Base-by-base conservation (phyloP, 2,888 invertebrate species). In the Aradus depressus region DNA sequence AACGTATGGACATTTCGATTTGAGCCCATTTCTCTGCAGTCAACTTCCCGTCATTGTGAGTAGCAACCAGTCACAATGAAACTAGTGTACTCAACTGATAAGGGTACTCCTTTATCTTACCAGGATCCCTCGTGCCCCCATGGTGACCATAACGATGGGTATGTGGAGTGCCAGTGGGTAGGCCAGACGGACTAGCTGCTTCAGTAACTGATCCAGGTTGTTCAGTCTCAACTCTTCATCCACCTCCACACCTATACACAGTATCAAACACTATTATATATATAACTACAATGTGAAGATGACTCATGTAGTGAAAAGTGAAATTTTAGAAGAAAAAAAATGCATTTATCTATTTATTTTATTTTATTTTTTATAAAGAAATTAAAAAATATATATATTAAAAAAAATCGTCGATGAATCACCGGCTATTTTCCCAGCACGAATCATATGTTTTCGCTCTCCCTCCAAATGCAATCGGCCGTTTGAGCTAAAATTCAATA, bases 71-170 rank as follows among this genome's bases (percentile, higher is more conserved):
- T n/a, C n/a, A n/a, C n/a, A n/a, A 34, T 52, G 23, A 12, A 44
- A 28, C 4, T 25, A 31, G 16, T 16, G n/a, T n/a, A n/a, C n/a
- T n/a, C n/a, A 14, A 21, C 21, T 43, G 5, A 8, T n/a, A 19
- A 28, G 21, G 12, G 14, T 44, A 3, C 23, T 26, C 38, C 21
- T 2, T 4, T 42, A 25, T 1, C 60, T 49, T 53, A 60, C 60
- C 56, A 60, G 39, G 14, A 60, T 38, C 16, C 60, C 60, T 34
- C 54, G 49, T 47, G 53, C 50, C 2, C 60, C 58, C 55, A 61
- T 54, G n/a, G 61, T 61, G 18, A 60, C 57, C 60, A 60, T 60
- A 16, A 61, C 44, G 16, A 52, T 14, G 3, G 51, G 51, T 31
- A 55, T 52, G 37, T 57, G 44, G 23, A 44, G 26, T 8, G 42